Evolutionary conservation across 2,888 invertebrate species (phyloP).

Genomic region (Andrena bicolor): DNA sequence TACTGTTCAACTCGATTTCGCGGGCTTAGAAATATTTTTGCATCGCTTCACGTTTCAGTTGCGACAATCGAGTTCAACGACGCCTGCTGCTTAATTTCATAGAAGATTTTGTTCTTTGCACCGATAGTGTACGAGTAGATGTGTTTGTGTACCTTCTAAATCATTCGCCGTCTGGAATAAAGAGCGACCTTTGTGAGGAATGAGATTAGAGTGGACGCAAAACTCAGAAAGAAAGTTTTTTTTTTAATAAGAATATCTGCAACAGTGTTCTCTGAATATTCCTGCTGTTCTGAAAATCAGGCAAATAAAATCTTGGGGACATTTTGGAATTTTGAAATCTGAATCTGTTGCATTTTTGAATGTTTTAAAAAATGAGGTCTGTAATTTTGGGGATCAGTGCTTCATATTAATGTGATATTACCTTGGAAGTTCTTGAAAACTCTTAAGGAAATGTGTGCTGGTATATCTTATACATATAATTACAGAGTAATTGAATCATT

Average conservation of each 20-base stretch:
- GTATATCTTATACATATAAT: neutral
- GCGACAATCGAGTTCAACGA: slow-evolving; percentile 19
- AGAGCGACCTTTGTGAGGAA: neutral
- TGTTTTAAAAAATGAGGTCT: neutral
- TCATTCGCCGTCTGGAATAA: neutral
- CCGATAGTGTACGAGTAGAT: slow-evolving; percentile 23
- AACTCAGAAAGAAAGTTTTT: neutral
- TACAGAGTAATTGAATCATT: slow-evolving; percentile 3
- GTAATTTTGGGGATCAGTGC: neutral
- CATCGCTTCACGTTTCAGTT: slow-evolving; percentile 28
- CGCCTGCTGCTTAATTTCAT: slow-evolving; percentile 41
- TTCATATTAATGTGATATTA: neutral
- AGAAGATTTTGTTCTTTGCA: slow-evolving; percentile 27
- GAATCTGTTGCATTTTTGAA: too few relatives aligned
- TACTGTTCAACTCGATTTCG: neutral
- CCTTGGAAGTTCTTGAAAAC: neutral
- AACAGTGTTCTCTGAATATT: neutral
- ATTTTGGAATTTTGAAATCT: too few relatives aligned
- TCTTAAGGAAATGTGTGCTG: neutral
- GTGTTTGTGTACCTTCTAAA: neutral
- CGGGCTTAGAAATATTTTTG: slow-evolving; percentile 27
- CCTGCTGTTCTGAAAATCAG: too few relatives aligned
- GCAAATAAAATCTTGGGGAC: too few relatives aligned
- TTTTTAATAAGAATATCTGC: neutral
- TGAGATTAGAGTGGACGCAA: neutral